A percentile compares a stretch with the other conserved stretches of the same genome.
phyloP scores from a whole-genome alignment of 2,888 invertebrate genomes.

The Ectemnius lituratus region DNA sequence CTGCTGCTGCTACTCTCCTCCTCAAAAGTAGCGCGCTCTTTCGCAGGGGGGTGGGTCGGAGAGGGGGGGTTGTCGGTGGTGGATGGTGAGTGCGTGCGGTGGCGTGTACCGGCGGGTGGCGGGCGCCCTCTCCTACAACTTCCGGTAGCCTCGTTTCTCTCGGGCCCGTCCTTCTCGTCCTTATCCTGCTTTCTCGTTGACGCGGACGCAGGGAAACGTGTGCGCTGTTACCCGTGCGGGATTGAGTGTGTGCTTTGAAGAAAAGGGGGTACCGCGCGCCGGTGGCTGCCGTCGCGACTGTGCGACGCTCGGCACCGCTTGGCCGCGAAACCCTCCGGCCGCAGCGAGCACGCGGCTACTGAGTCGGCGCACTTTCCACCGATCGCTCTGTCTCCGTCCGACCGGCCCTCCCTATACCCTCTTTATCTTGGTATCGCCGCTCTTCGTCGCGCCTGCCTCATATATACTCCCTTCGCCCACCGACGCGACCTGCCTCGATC shows the following conservation, averaged over 20 bases:
- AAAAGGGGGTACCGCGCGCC: slow-evolving; percentile 74
- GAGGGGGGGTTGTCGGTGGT: slow-evolving; percentile 18
- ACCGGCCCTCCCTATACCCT: slow-evolving; percentile 32
- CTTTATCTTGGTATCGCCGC: slow-evolving; percentile 17
- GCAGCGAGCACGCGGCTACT: slow-evolving; percentile 75
- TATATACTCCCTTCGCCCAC: slow-evolving; percentile 23
- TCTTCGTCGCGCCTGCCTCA: slow-evolving; percentile 12
- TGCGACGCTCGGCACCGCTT: slow-evolving; percentile 75
- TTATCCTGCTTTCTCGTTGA: slow-evolving; percentile 38
- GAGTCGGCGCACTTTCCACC: slow-evolving; percentile 74
- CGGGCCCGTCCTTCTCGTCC: slow-evolving; percentile 18
- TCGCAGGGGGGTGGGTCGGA: slow-evolving; percentile 23
- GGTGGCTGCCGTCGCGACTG: slow-evolving; percentile 78
- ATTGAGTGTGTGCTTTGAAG: slow-evolving; percentile 60
- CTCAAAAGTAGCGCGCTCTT: slow-evolving; percentile 7
- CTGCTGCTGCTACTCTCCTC: too few species aligned
- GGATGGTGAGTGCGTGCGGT: slow-evolving; percentile 14
- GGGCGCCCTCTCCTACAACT: slow-evolving; percentile 24
- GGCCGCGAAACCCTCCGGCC: slow-evolving; percentile 74
- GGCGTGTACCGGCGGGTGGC: slow-evolving; percentile 24
- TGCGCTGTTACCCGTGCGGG: slow-evolving; percentile 56
- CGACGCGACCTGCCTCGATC: slow-evolving; percentile 31
- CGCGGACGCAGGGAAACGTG: slow-evolving; percentile 59
- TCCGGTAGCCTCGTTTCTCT: slow-evolving; percentile 20
- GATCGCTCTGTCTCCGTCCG: slow-evolving; percentile 47